Conservation (phyloP, 2,113 vertebrate species). For the Mormoops blainvillei region DNA sequence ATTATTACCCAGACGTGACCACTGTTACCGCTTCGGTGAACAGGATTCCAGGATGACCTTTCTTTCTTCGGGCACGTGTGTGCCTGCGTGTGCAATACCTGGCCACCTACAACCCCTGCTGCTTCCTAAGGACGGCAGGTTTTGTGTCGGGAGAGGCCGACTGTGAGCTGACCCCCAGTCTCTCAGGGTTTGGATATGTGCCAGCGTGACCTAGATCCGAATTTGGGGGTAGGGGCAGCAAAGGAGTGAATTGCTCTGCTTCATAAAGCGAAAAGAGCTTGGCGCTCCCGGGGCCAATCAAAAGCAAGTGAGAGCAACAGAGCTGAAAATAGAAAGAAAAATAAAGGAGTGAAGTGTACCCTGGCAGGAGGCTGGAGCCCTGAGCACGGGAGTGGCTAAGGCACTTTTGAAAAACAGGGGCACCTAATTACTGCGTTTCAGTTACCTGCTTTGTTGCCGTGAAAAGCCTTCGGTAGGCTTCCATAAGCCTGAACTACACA, state of each 20-base stretch:
- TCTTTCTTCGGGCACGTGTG: background rate
- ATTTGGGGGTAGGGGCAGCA: background rate
- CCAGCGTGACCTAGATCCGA: background rate
- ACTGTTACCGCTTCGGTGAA: background rate
- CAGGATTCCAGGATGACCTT: background rate
- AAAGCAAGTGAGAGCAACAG: background rate
- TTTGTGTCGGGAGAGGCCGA: background rate
- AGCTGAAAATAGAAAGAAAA: slow-evolving; percentile 48
- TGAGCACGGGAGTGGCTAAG: background rate
- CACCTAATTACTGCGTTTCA: background rate
- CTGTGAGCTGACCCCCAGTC: background rate
- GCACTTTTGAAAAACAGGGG: background rate
- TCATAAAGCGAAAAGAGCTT: background rate
- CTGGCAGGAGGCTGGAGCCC: background rate
- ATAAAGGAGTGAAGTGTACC: background rate
- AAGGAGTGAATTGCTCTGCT: background rate
- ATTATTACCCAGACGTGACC: background rate
- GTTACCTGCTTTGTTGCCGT: background rate
- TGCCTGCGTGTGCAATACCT: background rate
- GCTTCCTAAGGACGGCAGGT: background rate
- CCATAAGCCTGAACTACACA: background rate
- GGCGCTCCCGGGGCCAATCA: background rate
- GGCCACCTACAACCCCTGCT: background rate
- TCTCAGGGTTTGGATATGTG: background rate
- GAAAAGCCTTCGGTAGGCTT: background rate